Conservation (phyloP, 2,888 invertebrate species). For the Drepanosiphum platanoidis region DNA sequence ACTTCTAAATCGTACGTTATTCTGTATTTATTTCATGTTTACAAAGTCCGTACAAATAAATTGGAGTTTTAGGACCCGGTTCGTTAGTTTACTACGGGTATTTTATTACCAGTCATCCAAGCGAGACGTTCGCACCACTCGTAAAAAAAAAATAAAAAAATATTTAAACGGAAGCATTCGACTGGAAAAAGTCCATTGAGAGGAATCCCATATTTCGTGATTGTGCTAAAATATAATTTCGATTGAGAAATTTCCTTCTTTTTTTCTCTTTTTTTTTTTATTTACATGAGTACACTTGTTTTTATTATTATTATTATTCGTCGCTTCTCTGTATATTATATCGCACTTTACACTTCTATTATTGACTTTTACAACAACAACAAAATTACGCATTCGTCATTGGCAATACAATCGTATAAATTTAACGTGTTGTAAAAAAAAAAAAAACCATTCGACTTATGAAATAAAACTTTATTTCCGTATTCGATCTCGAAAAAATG, state of each 20-base stretch:
- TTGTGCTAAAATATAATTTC: not conserved
- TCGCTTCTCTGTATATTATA: not conserved
- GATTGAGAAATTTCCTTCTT: not conserved
- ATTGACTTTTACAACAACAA: too few species aligned
- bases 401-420: too few species aligned
- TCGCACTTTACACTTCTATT: too few species aligned
- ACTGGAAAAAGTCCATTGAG: slow-evolving; percentile 24
- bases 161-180: slow-evolving; percentile 27
- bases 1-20: slow-evolving; percentile 2
- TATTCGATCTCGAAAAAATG: too few species aligned
- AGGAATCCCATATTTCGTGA: slow-evolving; percentile 7
- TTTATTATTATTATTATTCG: not conserved
- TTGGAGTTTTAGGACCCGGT: slow-evolving; percentile 45
- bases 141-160: slow-evolving; percentile 45
- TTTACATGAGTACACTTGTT: too few species aligned
- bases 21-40: slow-evolving; percentile 14
- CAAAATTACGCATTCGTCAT: too few species aligned
- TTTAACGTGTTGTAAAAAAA: too few species aligned
- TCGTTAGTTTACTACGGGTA: slow-evolving; percentile 47
- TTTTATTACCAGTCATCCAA: slow-evolving; percentile 30
- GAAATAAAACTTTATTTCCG: too few species aligned
- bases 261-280: not conserved
- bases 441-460: too few species aligned
- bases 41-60: slow-evolving; percentile 26
- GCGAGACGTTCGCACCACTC: slow-evolving; percentile 42